Percentiles rank a stretch among this genome's conserved stretches.
Evolutionary conservation across 2,797 vertebrate species (phyloP).

Genomic region (Hapalemur alaotrensis): DNA sequence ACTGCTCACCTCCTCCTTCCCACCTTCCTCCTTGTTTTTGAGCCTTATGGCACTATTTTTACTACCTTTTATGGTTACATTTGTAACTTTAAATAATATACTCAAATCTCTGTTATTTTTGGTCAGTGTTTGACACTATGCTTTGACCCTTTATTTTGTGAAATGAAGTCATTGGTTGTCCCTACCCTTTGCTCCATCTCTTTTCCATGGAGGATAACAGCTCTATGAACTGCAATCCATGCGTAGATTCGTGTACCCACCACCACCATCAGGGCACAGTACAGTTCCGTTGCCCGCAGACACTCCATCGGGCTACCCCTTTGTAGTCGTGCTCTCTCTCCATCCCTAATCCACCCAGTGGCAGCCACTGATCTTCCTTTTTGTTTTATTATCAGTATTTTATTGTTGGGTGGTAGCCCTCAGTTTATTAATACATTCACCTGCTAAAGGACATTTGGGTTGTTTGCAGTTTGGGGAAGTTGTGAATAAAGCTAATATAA

Average conservation of each 20-base stretch:
- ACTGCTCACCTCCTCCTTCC: background rate
- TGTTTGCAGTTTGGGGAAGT: background rate
- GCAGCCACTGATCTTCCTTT: background rate
- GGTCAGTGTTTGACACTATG: background rate
- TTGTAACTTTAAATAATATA: background rate
- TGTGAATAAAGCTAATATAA: background rate
- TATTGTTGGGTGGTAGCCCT: background rate
- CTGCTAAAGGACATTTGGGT: background rate
- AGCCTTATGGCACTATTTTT: background rate
- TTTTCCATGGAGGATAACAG: background rate
- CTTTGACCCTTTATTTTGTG: background rate
- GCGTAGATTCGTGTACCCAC: background rate
- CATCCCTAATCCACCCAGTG: background rate
- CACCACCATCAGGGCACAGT: background rate
- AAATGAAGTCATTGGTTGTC: background rate
- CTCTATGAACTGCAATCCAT: background rate
- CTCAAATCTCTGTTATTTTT: background rate
- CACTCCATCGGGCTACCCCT: rapidly evolving
- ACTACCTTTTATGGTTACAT: background rate
- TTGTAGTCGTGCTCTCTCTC: background rate
- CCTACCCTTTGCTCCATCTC: background rate
- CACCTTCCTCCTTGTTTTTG: background rate
- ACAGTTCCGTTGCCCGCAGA: background rate
- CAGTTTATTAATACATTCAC: background rate
- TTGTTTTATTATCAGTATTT: background rate